These are phyloP conservation scores for Odontothrips loti DNA, from an alignment of 2,888 invertebrate genomes.

Conservation along the genomic window DNA sequence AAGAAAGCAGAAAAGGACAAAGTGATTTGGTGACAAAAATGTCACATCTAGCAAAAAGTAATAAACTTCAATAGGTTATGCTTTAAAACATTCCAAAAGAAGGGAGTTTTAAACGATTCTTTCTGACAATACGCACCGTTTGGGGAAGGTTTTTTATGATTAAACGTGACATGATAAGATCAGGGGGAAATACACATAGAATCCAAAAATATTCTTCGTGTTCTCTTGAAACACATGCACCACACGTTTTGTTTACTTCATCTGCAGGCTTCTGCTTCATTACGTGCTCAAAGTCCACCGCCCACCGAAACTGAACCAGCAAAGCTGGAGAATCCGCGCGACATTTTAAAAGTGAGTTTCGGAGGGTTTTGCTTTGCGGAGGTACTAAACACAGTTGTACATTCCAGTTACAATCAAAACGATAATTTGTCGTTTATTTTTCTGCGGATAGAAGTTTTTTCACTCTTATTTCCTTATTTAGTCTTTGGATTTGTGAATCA, in stretches of 20 bases:
- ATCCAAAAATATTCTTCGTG: neutral
- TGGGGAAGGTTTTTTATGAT: slow-evolving; percentile 89
- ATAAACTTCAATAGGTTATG: neutral
- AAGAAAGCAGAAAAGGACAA: slow-evolving; percentile 38
- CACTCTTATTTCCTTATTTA: no score
- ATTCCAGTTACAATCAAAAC: no score
- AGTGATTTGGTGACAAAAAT: slow-evolving; percentile 23
- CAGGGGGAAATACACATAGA: neutral
- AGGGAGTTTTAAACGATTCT: neutral
- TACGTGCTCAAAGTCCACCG: no score
- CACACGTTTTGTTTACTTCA: no score
- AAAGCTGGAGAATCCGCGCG: no score
- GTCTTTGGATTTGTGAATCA: no score
- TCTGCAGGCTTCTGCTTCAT: neutral
- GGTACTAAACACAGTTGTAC: no score
- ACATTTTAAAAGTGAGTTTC: no score
- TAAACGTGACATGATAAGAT: slow-evolving; percentile 67
- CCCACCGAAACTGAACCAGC: no score
- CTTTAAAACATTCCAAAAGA: neutral
- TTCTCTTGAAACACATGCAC: neutral
- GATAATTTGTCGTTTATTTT: no score
- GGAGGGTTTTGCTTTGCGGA: no score
- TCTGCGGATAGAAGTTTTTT: no score
- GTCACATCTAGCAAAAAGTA: slow-evolving; percentile 24
- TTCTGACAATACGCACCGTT: slow-evolving; percentile 56